phyloP scores from a whole-genome alignment of 2,888 invertebrate genomes.

The Brachyopa scutellaris region DNA sequence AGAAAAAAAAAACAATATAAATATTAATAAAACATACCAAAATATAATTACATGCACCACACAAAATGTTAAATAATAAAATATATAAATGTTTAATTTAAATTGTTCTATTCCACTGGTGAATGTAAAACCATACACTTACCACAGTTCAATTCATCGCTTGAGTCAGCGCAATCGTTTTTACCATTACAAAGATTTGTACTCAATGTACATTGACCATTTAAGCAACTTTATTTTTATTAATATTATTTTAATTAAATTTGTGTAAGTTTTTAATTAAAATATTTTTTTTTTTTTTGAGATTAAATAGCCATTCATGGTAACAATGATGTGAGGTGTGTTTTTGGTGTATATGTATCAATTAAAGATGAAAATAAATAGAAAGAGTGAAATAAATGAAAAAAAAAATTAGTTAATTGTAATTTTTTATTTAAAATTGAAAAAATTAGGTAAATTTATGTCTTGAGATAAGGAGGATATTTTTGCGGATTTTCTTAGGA shows the following conservation, averaged over 20 bases:
- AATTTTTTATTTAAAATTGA: not conserved
- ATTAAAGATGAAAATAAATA: slow-evolving; percentile 65
- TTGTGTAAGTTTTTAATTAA: not conserved
- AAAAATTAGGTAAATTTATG: slow-evolving; percentile 5
- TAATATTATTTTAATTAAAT: slow-evolving; percentile 32
- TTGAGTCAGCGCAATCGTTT: slow-evolving; percentile 84
- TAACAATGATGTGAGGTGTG: slow-evolving; percentile 36
- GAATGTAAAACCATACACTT: slow-evolving; percentile 76
- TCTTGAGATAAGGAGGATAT: too few species aligned
- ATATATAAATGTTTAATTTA: not conserved
- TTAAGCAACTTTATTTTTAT: slow-evolving; percentile 82
- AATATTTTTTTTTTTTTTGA: not conserved
- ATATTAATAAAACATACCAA: not conserved
- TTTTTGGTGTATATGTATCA: slow-evolving; percentile 39
- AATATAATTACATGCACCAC: slow-evolving; percentile 36
- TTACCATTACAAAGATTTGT: slow-evolving; percentile 84
- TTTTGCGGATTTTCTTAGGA: not conserved
- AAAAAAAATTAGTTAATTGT: slow-evolving; percentile 4
- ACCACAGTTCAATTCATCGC: slow-evolving; percentile 86
- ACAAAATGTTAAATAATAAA: slow-evolving; percentile 8
- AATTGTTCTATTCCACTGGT: slow-evolving; percentile 44
- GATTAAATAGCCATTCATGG: slow-evolving; percentile 4
- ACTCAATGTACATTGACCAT: slow-evolving; percentile 85
- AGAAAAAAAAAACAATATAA: slow-evolving; percentile 9
- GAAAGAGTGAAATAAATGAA: slow-evolving; percentile 31